A percentile compares a stretch with the other conserved stretches of the same genome.
Conservation (phyloP, 2,888 invertebrate genomes). For the Quadriops clusia region DNA sequence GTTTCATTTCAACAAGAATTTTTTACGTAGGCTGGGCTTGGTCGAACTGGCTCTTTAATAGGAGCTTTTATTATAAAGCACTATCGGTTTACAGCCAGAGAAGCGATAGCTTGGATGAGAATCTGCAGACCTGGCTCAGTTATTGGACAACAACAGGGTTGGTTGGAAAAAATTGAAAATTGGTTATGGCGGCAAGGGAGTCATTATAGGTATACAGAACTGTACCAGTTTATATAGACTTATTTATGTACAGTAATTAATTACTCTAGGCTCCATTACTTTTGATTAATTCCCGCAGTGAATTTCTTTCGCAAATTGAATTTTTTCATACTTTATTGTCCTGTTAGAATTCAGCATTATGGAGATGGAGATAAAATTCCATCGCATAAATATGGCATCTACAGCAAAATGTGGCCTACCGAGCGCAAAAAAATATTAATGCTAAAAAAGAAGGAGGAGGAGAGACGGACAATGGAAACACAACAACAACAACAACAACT, state of each 20-base stretch:
- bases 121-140: constrained; percentile 81
- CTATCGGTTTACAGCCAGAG: constrained; percentile 65
- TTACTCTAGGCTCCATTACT: no score
- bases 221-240: not conserved
- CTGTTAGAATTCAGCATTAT: constrained; percentile 30
- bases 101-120: constrained; percentile 80
- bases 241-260: no score
- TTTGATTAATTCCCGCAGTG: no score
- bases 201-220: constrained; percentile 47
- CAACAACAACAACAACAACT: no score
- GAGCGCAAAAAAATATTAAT: constrained; percentile 12
- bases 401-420: constrained; percentile 33
- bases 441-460: constrained; percentile 5
- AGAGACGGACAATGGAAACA: no score
- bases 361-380: constrained; percentile 36
- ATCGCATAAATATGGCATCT: constrained; percentile 39
- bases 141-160: constrained; percentile 77
- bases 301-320: no score
- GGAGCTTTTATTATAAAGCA: constrained; percentile 82
- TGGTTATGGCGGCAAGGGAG: constrained; percentile 43
- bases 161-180: constrained; percentile 41
- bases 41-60: constrained; percentile 80
- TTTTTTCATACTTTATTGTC: not conserved
- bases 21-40: constrained; percentile 62
- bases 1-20: not conserved